Evolutionary conservation across 2,888 invertebrate species (phyloP), one percentile per base, ranked within the genome.

Genomic region (Tenthredo mesomela): DNA sequence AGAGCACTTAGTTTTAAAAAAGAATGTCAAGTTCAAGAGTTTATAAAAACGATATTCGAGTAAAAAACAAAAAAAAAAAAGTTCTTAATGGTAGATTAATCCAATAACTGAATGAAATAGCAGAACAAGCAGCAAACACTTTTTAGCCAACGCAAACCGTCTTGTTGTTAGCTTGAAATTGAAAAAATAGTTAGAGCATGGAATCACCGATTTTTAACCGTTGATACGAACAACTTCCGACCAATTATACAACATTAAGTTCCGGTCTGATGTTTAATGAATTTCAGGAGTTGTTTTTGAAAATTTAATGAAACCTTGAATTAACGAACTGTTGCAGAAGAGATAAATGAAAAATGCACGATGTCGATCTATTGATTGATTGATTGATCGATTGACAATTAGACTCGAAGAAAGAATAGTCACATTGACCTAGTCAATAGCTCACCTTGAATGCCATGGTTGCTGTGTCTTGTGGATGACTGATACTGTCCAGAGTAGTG

Each of bases 371-470:
- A 71, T 40, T 33, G 18, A 71, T 71, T 21, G 37, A 5, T 75
- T 73, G 25, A 25, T 73, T 43, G 12, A 73, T 43, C 4, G 40
- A 25, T 43, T 18, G 37, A 9, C 37, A 10, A 40, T 2, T 43
- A 15, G 1, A 50, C 54, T 73, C n/a, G 33, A 77, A 1, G 29
- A 33, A 54, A 29, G 15, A 15, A 77, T 33, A 10, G 21, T 33
- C 54, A n/a, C 25, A 40, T 50, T 54, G 29, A 77, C 54, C 29
- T 6, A 54, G 54, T 77, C 12, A 43, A 43, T 4, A 18, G 40
- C 88, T 89, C 91, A 92, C 92, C 90, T 92, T 91, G 90, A 91
- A 91, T 84, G 91, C 92, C 92, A 92, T 92, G 88, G 88, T 87
- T 88, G 88, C 85, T 85, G 87, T 85, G 85, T 87, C 84, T 86